Base-by-base conservation (phyloP, 2,797 vertebrate species). In the Brachymystax lenok region DNA sequence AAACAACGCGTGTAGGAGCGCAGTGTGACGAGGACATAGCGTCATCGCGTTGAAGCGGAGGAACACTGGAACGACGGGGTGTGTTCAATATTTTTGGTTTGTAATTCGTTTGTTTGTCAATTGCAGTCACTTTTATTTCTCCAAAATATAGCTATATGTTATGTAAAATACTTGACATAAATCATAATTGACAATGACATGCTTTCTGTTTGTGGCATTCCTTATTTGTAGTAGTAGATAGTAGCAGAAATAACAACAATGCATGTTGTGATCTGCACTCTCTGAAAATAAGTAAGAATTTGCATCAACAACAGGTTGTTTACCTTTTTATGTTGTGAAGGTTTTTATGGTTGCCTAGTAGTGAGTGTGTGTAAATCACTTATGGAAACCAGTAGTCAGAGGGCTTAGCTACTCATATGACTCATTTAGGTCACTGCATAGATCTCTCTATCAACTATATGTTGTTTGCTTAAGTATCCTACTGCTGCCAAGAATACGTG, bases 1-100 rank as follows among this genome's bases (percentile, higher is more conserved):
- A 90, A 90, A 90, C 91, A 88, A 86, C 82, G 56, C 75, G 73
- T 82, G 82, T 69, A 80, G 75, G 80, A 77, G 84, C 84, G 86
- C 78, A 78, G 46, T 69, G 76, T 74, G 4, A 70, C 79, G 5
- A 30, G 6, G 24, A 12, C 7, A 1, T 2, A 0, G 51, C 90
- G 91, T 92, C 84, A 92, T 79, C 35, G 74, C 90, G 91, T 82
- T 73, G 4, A 63, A 28, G 30, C 17, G 71, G 52, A 73, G 17
- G 40, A n/a, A 24, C 69, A 13, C 19, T 40, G 35, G 33, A 33
- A n/a, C 46, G 5, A 33, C 14, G 30, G 56, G 33, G 30, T 19
- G 52, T 17, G 19, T 33, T 69, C 68, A 67, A 67, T 10, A 7
- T n/a, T 16, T 17, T 8, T 6, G 28, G 50, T 52, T 24, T 46